Evolutionary conservation across 2,113 vertebrate species (phyloP).

Genomic region (Sminthopsis crassicaudata): DNA sequence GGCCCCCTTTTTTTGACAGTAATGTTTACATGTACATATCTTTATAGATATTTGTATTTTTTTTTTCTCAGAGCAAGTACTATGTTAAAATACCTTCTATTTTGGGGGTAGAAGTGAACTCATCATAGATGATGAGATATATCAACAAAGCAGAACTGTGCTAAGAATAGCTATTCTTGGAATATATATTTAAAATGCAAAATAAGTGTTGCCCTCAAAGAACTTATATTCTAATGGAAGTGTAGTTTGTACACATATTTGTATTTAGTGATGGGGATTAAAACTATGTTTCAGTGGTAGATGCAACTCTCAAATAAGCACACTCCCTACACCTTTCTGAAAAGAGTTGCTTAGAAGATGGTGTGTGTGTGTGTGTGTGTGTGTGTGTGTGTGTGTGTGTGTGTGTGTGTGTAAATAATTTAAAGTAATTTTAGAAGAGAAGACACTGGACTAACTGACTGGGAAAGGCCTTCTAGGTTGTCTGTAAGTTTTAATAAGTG

Average conservation of each 20-base stretch:
- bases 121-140: background rate
- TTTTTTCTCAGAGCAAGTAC: background rate
- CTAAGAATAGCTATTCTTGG: background rate
- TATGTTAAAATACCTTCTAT: background rate
- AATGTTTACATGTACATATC: background rate
- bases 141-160: background rate
- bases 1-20: background rate
- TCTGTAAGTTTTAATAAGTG: background rate
- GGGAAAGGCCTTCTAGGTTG: background rate
- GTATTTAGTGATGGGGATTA: background rate
- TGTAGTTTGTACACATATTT: background rate
- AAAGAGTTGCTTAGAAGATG: too few relatives aligned
- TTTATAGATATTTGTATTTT: background rate
- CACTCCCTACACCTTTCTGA: background rate
- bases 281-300: too few relatives aligned
- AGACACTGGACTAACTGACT: too few relatives aligned
- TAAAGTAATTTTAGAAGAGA: too few relatives aligned
- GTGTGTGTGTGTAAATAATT: too few relatives aligned
- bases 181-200: background rate
- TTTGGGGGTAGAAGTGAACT: background rate
- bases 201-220: background rate
- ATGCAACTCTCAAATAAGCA: background rate
- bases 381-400: too few relatives aligned
- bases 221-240: background rate
- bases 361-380: too few relatives aligned